A percentile compares a stretch with the other conserved stretches of the same genome.
Evolutionary conservation across 2,113 vertebrate genomes (phyloP).

Genomic region (Ctenomys sociabilis): DNA sequence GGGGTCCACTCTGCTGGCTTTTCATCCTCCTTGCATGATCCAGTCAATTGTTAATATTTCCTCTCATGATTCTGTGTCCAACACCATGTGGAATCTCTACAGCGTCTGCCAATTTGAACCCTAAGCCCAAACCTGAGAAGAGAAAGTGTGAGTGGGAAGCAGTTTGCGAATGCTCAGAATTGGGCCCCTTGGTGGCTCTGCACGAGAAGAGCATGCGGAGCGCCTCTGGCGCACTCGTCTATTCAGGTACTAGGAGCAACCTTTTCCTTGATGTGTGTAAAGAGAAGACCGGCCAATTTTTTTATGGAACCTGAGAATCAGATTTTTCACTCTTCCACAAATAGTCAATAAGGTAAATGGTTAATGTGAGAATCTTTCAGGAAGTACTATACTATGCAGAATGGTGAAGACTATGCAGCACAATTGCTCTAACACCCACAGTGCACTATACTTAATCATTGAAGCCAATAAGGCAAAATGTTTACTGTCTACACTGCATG

Average conservation of each 20-base stretch:
- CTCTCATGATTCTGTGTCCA: background rate
- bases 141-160: background rate
- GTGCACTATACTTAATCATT: background rate
- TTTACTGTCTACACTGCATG: background rate
- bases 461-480: no score
- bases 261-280: fast-evolving
- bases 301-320: background rate
- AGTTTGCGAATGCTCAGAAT: background rate
- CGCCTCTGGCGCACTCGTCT: background rate
- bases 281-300: background rate
- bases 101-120: background rate
- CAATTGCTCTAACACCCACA: background rate
- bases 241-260: background rate
- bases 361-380: background rate
- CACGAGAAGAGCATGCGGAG: background rate
- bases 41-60: background rate
- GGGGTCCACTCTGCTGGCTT: background rate
- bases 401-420: fast-evolving
- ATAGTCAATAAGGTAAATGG: background rate
- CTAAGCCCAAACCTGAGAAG: background rate
- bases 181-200: background rate
- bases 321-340: background rate
- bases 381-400: background rate
- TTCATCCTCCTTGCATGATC: background rate
- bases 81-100: background rate